Percentiles rank a stretch among this genome's conserved stretches.
Conservation (phyloP, 2,113 vertebrate species). For the Chlamydotis undulata region DNA sequence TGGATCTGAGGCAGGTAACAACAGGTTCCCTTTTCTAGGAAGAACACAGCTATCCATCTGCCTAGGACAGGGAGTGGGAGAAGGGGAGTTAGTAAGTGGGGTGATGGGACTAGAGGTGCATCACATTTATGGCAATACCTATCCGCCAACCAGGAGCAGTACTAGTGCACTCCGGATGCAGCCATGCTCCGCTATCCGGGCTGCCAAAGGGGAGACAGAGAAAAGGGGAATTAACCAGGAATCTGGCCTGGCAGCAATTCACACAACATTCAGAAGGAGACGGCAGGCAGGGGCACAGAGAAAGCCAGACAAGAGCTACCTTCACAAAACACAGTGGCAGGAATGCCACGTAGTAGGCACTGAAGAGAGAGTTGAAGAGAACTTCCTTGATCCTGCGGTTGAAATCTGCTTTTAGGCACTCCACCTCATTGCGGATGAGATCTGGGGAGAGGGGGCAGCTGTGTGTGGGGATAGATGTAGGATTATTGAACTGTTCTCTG, state of each 20-base stretch:
- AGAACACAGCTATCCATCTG: conserved; percentile 31
- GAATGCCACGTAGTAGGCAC: conserved; percentile 97
- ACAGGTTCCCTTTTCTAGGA: conserved; percentile 5
- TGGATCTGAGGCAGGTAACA: background rate
- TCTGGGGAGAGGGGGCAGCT: conserved; percentile 94
- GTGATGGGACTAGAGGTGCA: conserved; percentile 71
- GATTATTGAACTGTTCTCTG: conserved; percentile 90
- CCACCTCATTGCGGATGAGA: conserved; percentile 94
- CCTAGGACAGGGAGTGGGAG: conserved; percentile 17
- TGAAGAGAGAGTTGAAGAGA: conserved; percentile 98
- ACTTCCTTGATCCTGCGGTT: conserved; percentile 98
- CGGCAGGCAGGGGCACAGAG: background rate
- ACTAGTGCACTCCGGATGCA: conserved; percentile 80
- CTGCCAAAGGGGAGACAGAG: conserved; percentile 85
- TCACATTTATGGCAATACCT: conserved; percentile 80
- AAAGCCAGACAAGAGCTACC: conserved; percentile 73
- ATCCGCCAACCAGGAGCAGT: conserved; percentile 80
- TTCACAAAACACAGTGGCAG: conserved; percentile 97
- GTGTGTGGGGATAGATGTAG: conserved; percentile 88
- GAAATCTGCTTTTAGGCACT: conserved; percentile 96
- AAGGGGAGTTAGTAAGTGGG: conserved; percentile 63
- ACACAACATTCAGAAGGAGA: conserved; percentile 49
- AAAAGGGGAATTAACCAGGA: conserved; percentile 82
- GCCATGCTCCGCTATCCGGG: conserved; percentile 81
- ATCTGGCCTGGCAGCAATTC: conserved; percentile 44